These are phyloP conservation scores for Melanaphis sacchari DNA, from an alignment of 1,140 invertebrate genomes.

Conservation along the genomic window DNA sequence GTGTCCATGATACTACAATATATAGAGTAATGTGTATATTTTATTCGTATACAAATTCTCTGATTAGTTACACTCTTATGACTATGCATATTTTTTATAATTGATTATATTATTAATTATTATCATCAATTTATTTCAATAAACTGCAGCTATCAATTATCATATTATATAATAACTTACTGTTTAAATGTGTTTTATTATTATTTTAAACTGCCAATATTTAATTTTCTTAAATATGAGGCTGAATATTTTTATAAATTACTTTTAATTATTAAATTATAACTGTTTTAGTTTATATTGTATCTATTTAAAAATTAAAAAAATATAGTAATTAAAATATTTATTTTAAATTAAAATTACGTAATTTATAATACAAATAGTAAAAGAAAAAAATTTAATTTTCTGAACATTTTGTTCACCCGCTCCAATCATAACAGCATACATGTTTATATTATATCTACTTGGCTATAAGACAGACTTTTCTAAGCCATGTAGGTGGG, in stretches of 20 bases:
- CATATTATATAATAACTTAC: background rate
- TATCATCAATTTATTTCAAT: background rate
- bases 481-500: slow-evolving; percentile 13
- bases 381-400: background rate
- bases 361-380: background rate
- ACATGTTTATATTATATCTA: background rate
- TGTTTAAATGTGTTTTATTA: background rate
- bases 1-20: no score
- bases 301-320: background rate
- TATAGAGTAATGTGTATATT: background rate
- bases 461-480: slow-evolving; percentile 1
- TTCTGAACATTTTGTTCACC: background rate
- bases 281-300: background rate
- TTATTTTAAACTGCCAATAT: background rate
- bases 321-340: background rate
- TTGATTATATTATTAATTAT: background rate
- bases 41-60: background rate
- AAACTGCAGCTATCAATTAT: background rate
- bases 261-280: background rate
- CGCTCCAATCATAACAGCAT: background rate
- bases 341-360: background rate
- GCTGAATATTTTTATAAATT: background rate
- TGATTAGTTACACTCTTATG: background rate
- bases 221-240: background rate
- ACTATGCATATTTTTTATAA: background rate